Conservation (phyloP, 1,140 invertebrate genomes). For the Ceratitis capitata region DNA sequence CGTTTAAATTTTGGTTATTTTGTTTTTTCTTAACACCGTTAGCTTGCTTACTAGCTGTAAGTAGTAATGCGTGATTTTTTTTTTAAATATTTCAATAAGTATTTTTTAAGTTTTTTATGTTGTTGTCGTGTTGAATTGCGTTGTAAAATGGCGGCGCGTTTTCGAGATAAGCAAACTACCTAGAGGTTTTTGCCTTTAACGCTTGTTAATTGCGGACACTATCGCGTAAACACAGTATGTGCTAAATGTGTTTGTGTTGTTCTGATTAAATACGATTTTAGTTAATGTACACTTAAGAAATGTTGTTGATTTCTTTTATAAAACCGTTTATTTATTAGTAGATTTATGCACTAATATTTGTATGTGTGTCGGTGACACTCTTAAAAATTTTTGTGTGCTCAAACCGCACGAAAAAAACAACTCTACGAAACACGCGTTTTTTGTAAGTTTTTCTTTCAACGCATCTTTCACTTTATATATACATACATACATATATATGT, state of each 20-base stretch:
- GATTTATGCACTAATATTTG: too few species aligned
- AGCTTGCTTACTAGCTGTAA: background rate
- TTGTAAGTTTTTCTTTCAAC: background rate
- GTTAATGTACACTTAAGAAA: background rate
- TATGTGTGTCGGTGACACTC: too few species aligned
- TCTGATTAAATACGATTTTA: background rate
- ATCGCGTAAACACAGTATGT: background rate
- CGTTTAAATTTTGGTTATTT: conserved; percentile 22
- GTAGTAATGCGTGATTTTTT: background rate
- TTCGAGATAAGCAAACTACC: background rate
- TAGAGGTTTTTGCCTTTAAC: background rate
- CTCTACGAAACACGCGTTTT: background rate
- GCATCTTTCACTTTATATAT: background rate
- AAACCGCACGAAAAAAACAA: background rate
- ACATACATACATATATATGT: background rate
- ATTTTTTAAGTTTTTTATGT: background rate
- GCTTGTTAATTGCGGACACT: background rate
- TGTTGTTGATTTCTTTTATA: conserved; percentile 4
- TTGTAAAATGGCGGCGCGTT: background rate
- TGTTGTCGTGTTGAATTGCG: background rate
- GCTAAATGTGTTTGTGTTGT: background rate
- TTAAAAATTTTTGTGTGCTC: background rate
- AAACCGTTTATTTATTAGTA: conserved; percentile 20
- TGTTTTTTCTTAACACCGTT: background rate
- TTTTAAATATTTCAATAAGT: background rate